Percentiles rank a stretch among this genome's conserved stretches.
These are phyloP conservation scores for Drosophila maculinotata DNA, from an alignment of 2,888 invertebrate species.

Conservation along the genomic window DNA sequence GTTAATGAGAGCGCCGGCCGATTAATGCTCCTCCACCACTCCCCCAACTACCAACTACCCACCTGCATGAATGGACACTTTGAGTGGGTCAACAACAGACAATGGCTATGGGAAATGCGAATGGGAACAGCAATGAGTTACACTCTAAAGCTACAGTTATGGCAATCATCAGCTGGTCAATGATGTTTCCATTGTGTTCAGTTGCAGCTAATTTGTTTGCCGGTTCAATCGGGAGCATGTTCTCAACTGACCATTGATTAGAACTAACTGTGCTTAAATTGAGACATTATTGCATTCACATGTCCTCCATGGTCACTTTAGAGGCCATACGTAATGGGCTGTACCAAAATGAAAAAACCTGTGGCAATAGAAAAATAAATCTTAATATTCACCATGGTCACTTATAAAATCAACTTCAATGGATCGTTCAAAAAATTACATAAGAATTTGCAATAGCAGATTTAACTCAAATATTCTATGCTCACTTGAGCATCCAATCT, in stretches of 20 bases:
- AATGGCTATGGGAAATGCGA: slow-evolving; percentile 35
- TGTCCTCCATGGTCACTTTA: neutral
- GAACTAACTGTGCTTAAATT: slow-evolving; percentile 27
- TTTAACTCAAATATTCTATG: no score
- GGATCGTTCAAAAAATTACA: no score
- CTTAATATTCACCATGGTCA: no score
- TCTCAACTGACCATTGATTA: slow-evolving; percentile 24
- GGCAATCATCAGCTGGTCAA: slow-evolving; percentile 39
- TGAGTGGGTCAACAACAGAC: slow-evolving; percentile 60
- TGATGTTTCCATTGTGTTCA: slow-evolving; percentile 23
- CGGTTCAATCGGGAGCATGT: slow-evolving; percentile 29
- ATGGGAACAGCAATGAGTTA: slow-evolving; percentile 53
- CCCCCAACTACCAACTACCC: neutral
- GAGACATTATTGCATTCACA: neutral
- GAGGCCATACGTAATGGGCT: neutral
- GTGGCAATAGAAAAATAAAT: no score
- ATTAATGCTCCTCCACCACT: slow-evolving; percentile 29
- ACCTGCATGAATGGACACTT: slow-evolving; percentile 49
- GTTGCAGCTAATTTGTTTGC: slow-evolving; percentile 49
- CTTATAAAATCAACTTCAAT: no score
- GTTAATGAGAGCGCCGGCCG: slow-evolving; percentile 57
- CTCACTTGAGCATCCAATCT: no score
- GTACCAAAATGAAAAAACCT: neutral
- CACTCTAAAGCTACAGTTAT: slow-evolving; percentile 55
- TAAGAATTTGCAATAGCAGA: no score